Conservation (phyloP, 1,140 invertebrate species). For the Prorops nasuta region DNA sequence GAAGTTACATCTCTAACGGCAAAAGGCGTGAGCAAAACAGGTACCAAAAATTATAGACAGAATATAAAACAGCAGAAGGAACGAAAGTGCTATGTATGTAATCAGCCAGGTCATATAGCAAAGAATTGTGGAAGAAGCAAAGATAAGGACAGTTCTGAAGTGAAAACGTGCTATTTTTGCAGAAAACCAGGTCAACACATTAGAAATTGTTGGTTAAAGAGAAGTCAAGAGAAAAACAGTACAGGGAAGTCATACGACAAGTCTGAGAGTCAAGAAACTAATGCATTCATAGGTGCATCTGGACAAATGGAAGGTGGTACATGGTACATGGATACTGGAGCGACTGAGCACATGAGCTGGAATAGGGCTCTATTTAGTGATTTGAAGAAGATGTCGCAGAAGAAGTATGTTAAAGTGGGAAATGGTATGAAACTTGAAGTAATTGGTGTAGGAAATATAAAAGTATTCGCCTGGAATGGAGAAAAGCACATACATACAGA, state of each 20-base stretch:
- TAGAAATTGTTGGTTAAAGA: background rate
- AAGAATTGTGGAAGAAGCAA: no score
- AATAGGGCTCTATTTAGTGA: background rate
- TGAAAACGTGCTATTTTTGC: background rate
- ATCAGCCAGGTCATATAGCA: no score
- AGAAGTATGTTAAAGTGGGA: background rate
- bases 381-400: background rate
- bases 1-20: background rate
- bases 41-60: background rate
- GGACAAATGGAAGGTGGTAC: background rate
- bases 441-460: background rate
- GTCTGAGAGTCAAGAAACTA: background rate
- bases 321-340: background rate
- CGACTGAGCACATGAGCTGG: background rate
- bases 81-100: no score
- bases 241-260: no score
- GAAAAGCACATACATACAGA: background rate
- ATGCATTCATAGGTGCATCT: background rate
- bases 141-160: no score
- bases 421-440: background rate
- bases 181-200: background rate
- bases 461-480: background rate
- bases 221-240: background rate
- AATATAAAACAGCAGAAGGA: background rate
- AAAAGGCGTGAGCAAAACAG: background rate